Conservation (phyloP, 2,113 vertebrate genomes). For the Willisornis vidua region DNA sequence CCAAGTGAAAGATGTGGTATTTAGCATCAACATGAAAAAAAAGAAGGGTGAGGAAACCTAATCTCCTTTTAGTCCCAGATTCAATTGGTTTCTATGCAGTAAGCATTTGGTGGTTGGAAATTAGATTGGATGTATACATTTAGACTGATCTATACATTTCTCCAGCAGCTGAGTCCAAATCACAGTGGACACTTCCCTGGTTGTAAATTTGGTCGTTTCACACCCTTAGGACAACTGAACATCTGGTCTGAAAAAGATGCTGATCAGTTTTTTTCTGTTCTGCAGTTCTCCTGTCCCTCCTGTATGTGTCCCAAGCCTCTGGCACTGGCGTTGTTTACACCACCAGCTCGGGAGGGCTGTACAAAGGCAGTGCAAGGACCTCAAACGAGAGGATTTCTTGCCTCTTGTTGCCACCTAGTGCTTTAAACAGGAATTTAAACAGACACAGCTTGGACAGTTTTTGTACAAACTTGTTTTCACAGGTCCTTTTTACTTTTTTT, state of each 20-base stretch:
- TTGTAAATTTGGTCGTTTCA: not conserved
- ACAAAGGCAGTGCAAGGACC: rapidly evolving
- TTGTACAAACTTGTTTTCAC: not conserved
- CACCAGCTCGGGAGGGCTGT: not conserved
- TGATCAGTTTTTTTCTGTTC: not conserved
- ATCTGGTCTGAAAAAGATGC: not conserved
- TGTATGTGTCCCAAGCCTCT: not conserved
- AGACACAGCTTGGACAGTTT: not conserved
- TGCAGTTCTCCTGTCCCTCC: not conserved
- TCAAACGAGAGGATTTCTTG: not conserved
- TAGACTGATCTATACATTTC: not conserved
- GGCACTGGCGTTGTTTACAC: not conserved
- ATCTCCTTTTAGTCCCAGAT: not conserved
- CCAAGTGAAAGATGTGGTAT: not conserved
- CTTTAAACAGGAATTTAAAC: conserved; percentile 6
- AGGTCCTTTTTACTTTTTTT: not conserved
- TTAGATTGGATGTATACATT: not conserved
- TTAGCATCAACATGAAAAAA: not conserved
- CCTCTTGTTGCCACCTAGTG: conserved; percentile 54
- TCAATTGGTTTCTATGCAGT: not conserved
- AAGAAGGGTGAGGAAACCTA: not conserved
- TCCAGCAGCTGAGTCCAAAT: not conserved
- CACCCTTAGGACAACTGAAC: not conserved
- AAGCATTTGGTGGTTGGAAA: not conserved
- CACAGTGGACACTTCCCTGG: not conserved